Percentiles rank a stretch among this genome's conserved stretches.
phyloP scores from a whole-genome alignment of 2,113 vertebrate genomes.

The Lonchura striata region DNA sequence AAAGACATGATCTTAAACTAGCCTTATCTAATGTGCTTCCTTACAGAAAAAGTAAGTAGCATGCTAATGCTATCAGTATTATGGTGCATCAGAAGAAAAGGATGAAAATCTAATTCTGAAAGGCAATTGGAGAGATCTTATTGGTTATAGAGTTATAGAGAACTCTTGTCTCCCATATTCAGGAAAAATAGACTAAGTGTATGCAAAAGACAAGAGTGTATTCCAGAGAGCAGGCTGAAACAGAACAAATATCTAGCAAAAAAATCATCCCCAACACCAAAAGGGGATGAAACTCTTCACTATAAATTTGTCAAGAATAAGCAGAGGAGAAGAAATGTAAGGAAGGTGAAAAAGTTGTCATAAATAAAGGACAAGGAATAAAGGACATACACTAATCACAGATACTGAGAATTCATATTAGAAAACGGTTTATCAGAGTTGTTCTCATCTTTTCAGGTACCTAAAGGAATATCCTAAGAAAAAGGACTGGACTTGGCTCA shows the following conservation, averaged over 20 bases:
- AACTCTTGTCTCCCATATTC: not conserved
- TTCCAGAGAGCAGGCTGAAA: not conserved
- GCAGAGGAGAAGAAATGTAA: not conserved
- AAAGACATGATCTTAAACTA: not conserved
- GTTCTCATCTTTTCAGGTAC: not conserved
- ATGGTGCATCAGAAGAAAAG: not conserved
- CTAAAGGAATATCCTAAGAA: not conserved
- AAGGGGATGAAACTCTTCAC: not conserved
- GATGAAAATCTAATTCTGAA: not conserved
- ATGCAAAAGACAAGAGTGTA: not conserved
- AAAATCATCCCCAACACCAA: rapidly evolving
- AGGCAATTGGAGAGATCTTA: not conserved
- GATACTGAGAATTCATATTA: not conserved
- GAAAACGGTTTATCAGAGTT: not conserved
- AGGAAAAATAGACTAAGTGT: not conserved
- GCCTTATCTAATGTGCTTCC: not conserved
- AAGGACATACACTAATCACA: not conserved
- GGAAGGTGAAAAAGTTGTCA: not conserved
- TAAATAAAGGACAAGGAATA: not conserved
- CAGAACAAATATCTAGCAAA: not conserved
- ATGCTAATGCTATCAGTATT: not conserved
- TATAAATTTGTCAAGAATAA: not conserved
- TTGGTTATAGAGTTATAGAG: not conserved
- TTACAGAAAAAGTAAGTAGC: not conserved
- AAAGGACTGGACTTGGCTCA: not conserved